Conservation (phyloP, 2,113 vertebrate species). For the Phrynosoma blainvillii region DNA sequence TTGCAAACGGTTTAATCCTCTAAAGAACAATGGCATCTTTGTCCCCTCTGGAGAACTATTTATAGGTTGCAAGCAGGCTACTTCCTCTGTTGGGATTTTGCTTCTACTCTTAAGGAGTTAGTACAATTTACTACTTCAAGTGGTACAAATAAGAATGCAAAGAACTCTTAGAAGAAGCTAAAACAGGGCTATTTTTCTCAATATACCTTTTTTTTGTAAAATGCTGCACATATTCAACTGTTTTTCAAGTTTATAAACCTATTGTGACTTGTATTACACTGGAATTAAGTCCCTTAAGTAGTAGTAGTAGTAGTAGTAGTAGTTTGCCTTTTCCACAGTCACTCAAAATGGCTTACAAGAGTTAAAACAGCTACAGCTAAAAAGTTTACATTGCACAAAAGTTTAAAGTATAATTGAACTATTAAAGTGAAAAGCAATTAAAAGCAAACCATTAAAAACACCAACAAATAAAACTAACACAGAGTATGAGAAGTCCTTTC, state of each 20-base stretch:
- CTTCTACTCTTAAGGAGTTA: slow-evolving; percentile 10
- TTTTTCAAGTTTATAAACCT: background rate
- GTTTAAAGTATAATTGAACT: too few species aligned
- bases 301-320: too few species aligned
- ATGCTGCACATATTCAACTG: background rate
- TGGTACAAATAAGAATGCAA: background rate
- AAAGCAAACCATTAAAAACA: too few species aligned
- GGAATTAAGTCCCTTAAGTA: background rate
- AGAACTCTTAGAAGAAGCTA: background rate
- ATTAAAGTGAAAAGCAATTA: too few species aligned
- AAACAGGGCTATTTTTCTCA: background rate
- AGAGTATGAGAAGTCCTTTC: too few species aligned
- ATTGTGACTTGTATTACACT: background rate
- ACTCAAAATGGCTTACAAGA: too few species aligned
- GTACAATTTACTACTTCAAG: slow-evolving; percentile 14
- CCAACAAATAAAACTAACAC: too few species aligned
- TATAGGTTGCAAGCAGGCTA: slow-evolving; percentile 51
- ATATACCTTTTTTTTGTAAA: background rate
- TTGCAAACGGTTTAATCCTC: slow-evolving; percentile 60
- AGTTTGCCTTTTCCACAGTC: too few species aligned
- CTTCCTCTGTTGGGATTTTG: slow-evolving; percentile 56
- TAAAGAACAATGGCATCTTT: slow-evolving; percentile 63
- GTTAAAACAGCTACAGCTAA: too few species aligned
- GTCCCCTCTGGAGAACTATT: slow-evolving; percentile 61
- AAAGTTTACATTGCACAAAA: too few species aligned